Base-by-base conservation (phyloP, 2,797 vertebrate genomes). In the Xenopus petersii region DNA sequence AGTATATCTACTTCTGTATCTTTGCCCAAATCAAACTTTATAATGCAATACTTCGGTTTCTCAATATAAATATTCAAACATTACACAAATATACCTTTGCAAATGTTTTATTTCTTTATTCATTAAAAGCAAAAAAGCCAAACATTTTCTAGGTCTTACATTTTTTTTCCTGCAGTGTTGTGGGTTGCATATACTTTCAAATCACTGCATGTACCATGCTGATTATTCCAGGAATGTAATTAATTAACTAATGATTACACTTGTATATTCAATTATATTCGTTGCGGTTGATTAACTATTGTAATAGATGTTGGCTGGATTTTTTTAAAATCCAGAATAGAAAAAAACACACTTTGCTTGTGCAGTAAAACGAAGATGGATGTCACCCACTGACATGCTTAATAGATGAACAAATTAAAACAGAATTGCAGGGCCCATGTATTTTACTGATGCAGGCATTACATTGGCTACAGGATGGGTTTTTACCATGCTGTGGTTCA, bases 221-320 rank as follows among this genome's bases (percentile, higher is more conserved):
- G 85, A 88, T 85, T 85, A 83, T 86, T 87, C 87, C 81, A 81
- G 80, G 83, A 81, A 86, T 86, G 84, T 82, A 91, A 91, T 91
- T 91, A 88, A 91, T 92, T 89, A 89, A 86, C 83, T 84, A 90
- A 88, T 90, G 89, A 88, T 86, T 89, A 88, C 73, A 82, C 86
- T 89, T 85, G 82, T 88, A 83, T 85, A 83, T 90, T 89, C 86
- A 89, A 90, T 91, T 92, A 88, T 58, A 87, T 81, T 81, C 71
- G 84, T 88, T 87, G 87, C 83, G 86, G 82, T 88, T 91, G 89
- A 87, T 90, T 91, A 85, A 88, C 87, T 86, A 87, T 90, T 85
- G 84, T 86, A 88, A 88, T 86, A 88, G 83, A 83, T 82, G 81
- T 75, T 81, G 81, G 74, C 80, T 82, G 87, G 87, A 82, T 79